A percentile compares a stretch with the other conserved stretches of the same genome.
These are phyloP conservation scores for Mormyrops boulengeri DNA, from an alignment of 2,797 vertebrate species.

Conservation along the genomic window DNA sequence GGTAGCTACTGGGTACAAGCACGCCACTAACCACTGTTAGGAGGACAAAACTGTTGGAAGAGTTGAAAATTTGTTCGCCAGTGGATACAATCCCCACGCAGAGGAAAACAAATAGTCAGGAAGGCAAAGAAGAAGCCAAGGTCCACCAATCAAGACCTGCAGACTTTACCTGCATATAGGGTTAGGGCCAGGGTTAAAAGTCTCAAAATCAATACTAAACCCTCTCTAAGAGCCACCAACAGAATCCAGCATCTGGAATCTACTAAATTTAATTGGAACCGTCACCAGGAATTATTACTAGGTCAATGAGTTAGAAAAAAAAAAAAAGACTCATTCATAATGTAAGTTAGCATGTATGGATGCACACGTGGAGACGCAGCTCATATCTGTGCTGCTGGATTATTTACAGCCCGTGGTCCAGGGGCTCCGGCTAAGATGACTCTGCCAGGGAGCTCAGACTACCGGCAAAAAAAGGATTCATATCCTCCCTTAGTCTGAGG, in stretches of 20 bases:
- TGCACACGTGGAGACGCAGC: neutral
- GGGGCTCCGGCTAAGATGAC: neutral
- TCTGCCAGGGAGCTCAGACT: neutral
- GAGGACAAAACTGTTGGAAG: neutral
- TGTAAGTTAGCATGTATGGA: neutral
- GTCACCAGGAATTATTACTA: neutral
- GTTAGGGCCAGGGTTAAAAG: neutral
- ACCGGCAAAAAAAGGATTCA: neutral
- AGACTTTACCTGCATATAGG: neutral
- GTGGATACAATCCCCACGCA: neutral
- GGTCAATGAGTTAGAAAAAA: neutral
- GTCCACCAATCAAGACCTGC: neutral
- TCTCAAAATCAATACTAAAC: neutral
- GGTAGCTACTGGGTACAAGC: neutral
- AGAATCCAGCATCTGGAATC: neutral
- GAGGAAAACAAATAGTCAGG: neutral
- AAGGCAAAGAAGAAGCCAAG: neutral
- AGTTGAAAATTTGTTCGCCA: too few species aligned
- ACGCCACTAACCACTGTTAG: neutral
- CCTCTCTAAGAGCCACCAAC: neutral
- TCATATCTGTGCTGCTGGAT: neutral
- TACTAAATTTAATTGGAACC: neutral
- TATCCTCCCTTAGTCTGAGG: neutral
- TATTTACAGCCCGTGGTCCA: neutral
- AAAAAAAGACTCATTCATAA: neutral